Percentiles rank a stretch among this genome's conserved stretches.
These are phyloP conservation scores for Megaceryle maxima DNA, from an alignment of 2,113 vertebrate species.

Conservation along the genomic window DNA sequence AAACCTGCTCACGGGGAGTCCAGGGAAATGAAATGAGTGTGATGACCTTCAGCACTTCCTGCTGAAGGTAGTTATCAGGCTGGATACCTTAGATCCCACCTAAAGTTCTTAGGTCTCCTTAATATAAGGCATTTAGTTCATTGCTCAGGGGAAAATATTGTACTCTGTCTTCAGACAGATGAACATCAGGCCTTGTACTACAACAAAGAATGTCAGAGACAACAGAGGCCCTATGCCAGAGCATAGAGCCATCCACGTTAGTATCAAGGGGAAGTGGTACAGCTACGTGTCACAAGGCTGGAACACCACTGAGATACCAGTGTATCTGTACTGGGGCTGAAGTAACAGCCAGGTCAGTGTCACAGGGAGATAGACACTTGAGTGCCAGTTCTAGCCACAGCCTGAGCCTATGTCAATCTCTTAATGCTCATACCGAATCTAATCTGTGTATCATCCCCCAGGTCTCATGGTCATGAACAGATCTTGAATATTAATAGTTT, in stretches of 20 bases:
- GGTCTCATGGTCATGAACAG: not conserved
- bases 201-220: fast-evolving
- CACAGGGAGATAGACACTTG: fast-evolving
- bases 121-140: not conserved
- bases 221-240: fast-evolving
- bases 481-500: not conserved
- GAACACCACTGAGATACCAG: not conserved
- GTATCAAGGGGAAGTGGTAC: not conserved
- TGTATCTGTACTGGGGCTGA: not conserved
- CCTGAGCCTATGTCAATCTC: not conserved
- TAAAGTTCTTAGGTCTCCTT: not conserved
- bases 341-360: not conserved
- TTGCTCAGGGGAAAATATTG: not conserved
- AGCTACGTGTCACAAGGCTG: not conserved
- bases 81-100: not conserved
- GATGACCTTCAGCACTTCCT: not conserved
- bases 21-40: not conserved
- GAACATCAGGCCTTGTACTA: not conserved
- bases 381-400: not conserved
- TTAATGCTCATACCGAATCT: not conserved
- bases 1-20: not conserved
- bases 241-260: not conserved
- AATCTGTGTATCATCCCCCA: not conserved
- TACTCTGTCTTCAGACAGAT: not conserved
- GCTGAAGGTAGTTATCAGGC: fast-evolving